Evolutionary conservation across 2,888 invertebrate species (phyloP).

Genomic region (Microplitis deprimator): DNA sequence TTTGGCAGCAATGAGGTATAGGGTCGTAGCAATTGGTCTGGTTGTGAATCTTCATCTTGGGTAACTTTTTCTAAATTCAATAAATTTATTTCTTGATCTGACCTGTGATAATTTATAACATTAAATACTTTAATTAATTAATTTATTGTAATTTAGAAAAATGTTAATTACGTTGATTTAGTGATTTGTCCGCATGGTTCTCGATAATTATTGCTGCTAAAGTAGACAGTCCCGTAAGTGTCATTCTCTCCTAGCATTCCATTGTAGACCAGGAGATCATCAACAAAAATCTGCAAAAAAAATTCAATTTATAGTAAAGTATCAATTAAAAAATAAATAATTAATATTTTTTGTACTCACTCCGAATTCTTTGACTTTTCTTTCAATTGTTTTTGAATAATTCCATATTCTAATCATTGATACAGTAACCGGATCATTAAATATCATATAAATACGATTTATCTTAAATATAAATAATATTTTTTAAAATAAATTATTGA

Average conservation of each 20-base stretch:
- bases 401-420: slow-evolving; percentile 87
- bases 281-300: slow-evolving; percentile 79
- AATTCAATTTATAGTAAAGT: slow-evolving; percentile 12
- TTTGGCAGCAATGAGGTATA: slow-evolving; percentile 66
- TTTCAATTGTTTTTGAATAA: slow-evolving; percentile 83
- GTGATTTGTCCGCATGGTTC: slow-evolving; percentile 37
- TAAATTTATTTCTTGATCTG: slow-evolving; percentile 51
- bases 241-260: slow-evolving; percentile 75
- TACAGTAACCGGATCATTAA: slow-evolving; percentile 82
- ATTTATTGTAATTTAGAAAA: background rate
- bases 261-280: slow-evolving; percentile 85
- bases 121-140: background rate
- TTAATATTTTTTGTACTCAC: slow-evolving; percentile 72
- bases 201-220: slow-evolving; percentile 65
- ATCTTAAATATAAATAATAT: slow-evolving; percentile 62
- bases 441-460: slow-evolving; percentile 83
- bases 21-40: slow-evolving; percentile 73
- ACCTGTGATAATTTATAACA: slow-evolving; percentile 33
- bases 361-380: slow-evolving; percentile 88
- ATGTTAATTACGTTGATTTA: slow-evolving; percentile 22
- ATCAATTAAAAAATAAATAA: background rate
- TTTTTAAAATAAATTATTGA: background rate
- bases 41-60: slow-evolving; percentile 68
- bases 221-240: slow-evolving; percentile 62
- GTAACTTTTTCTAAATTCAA: slow-evolving; percentile 54